Percentiles rank a stretch among this genome's conserved stretches.
Conservation (phyloP, 2,113 vertebrate species). For the Edolisoma coerulescens region DNA sequence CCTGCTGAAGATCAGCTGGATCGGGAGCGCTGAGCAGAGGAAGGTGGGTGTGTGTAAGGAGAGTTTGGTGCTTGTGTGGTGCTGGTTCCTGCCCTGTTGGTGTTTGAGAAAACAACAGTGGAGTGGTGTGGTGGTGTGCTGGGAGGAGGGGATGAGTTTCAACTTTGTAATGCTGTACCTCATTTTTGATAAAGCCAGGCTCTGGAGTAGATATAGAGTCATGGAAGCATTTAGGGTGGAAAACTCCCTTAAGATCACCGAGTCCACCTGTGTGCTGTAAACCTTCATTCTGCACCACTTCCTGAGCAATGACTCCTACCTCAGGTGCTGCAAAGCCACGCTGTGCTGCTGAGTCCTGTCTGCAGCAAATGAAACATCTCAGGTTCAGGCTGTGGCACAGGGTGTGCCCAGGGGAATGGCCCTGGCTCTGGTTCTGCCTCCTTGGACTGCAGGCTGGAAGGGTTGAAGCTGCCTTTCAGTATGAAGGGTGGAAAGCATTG, state of each 20-base stretch:
- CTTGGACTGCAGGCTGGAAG: neutral
- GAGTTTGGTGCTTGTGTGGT: neutral
- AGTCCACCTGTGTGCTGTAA: neutral
- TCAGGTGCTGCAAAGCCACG: fast-evolving
- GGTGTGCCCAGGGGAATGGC: neutral
- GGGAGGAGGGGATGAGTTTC: neutral
- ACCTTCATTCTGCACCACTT: neutral
- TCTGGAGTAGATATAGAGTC: neutral
- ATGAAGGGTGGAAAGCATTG: neutral
- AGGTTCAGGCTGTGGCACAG: neutral
- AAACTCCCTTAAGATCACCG: neutral
- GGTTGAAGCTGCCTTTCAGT: neutral
- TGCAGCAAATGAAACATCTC: neutral
- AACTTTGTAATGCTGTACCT: fast-evolving
- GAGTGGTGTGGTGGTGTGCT: neutral
- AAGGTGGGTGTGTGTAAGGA: neutral
- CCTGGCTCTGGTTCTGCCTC: neutral
- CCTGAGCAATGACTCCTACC: neutral
- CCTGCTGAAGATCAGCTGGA: neutral
- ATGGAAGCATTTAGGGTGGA: neutral
- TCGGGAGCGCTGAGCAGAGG: neutral
- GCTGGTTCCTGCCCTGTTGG: neutral
- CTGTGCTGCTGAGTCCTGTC: neutral
- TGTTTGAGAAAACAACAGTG: neutral
- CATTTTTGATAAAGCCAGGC: neutral